phyloP scores from a whole-genome alignment of 2,888 invertebrate genomes.

The Notocelia uddmanniana region DNA sequence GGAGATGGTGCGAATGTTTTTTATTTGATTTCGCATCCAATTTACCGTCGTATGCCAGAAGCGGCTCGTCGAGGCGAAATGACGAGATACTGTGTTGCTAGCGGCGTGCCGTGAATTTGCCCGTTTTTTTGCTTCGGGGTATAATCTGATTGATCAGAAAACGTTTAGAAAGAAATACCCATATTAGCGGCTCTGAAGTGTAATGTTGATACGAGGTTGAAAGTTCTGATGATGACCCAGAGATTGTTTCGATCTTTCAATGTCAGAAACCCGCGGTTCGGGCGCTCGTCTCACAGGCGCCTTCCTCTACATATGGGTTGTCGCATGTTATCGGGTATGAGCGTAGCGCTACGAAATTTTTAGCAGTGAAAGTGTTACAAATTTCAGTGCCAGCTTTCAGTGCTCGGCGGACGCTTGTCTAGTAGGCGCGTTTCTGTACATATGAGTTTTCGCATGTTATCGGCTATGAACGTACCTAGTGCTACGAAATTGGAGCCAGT shows the following conservation, averaged over 20 bases:
- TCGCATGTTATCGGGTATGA: no score
- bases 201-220: neutral
- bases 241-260: neutral
- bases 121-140: conserved; percentile 4
- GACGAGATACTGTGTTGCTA: conserved; percentile 50
- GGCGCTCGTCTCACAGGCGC: no score
- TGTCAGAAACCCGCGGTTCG: no score
- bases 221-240: neutral
- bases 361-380: no score
- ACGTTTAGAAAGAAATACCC: neutral
- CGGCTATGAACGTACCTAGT: no score
- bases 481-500: no score
- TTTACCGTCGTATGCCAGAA: conserved; percentile 73
- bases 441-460: no score
- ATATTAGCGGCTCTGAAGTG: neutral
- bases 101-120: conserved; percentile 36
- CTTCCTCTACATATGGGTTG: no score
- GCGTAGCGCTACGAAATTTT: no score
- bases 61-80: conserved; percentile 63
- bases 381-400: no score
- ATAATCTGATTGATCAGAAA: conserved; percentile 16
- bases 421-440: no score
- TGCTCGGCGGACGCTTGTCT: no score
- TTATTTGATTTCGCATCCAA: conserved; percentile 83
- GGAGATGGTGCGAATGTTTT: conserved; percentile 71